phyloP scores from a whole-genome alignment of 35 echinoderm and acorn worm genomes.

The Apostichopus japonicus region DNA sequence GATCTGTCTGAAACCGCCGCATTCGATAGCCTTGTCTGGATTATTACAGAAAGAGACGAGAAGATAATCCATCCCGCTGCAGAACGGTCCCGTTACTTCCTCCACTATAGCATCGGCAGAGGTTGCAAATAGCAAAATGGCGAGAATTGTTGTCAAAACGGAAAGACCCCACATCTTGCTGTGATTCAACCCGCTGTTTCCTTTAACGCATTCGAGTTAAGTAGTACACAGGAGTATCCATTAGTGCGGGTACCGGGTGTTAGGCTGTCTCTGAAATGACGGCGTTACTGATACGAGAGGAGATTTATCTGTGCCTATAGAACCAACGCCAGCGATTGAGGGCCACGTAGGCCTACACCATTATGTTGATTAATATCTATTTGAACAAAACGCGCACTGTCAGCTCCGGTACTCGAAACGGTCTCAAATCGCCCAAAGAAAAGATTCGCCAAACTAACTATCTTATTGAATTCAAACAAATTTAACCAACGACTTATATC shows the following conservation, averaged over 20 bases:
- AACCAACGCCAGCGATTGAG: background rate
- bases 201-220: background rate
- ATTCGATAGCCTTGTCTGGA: constrained; percentile 31
- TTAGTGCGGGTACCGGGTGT: background rate
- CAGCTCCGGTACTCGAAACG: background rate
- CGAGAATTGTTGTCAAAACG: background rate
- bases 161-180: background rate
- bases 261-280: background rate
- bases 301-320: background rate
- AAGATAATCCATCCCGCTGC: constrained; percentile 17
- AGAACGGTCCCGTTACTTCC: constrained; percentile 21
- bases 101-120: background rate
- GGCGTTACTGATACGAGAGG: background rate
- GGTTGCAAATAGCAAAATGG: background rate
- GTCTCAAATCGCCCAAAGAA: background rate
- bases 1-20: constrained; percentile 26
- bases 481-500: background rate
- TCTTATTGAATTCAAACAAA: background rate
- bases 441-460: background rate
- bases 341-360: background rate
- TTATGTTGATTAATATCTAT: background rate
- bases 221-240: background rate
- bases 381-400: background rate
- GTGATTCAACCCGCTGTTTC: background rate
- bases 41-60: constrained; percentile 26